Evolutionary conservation across 1,140 invertebrate genomes (phyloP).

Genomic region (Protaetia brevitarsis): DNA sequence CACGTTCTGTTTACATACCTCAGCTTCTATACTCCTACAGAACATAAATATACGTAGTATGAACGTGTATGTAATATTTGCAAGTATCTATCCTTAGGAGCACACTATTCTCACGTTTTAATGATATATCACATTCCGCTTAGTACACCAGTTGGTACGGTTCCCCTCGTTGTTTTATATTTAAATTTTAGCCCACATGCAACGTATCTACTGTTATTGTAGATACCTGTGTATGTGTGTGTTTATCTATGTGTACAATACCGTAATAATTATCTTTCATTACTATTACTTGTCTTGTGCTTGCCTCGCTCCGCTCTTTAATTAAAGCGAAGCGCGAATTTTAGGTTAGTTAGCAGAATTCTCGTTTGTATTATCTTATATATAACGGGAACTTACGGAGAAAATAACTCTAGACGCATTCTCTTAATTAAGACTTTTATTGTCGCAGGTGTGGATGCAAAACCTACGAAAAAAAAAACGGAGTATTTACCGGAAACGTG

Average conservation of each 20-base stretch:
- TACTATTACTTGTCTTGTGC: background rate
- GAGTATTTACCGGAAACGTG: background rate
- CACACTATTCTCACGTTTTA: background rate
- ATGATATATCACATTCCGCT: background rate
- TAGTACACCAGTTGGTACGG: background rate
- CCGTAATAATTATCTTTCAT: background rate
- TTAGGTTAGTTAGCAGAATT: background rate
- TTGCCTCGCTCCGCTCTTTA: background rate
- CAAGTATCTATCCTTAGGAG: background rate
- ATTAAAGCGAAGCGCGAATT: slow-evolving; percentile 4
- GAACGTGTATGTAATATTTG: too few relatives aligned
- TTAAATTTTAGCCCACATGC: slow-evolving; percentile 13
- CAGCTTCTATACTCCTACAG: background rate
- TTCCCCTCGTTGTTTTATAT: background rate
- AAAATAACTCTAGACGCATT: background rate
- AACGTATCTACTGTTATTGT: background rate
- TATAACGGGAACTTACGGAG: background rate
- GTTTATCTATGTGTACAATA: background rate
- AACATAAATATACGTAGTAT: too few relatives aligned
- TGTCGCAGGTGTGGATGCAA: slow-evolving; percentile 2
- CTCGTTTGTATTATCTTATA: background rate
- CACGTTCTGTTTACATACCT: background rate
- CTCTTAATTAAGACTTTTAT: slow-evolving; percentile 6
- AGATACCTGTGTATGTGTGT: too few relatives aligned
- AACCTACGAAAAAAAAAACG: background rate